Evolutionary conservation across 2,797 vertebrate genomes (phyloP).

Genomic region (Chiroxiphia lanceolata): DNA sequence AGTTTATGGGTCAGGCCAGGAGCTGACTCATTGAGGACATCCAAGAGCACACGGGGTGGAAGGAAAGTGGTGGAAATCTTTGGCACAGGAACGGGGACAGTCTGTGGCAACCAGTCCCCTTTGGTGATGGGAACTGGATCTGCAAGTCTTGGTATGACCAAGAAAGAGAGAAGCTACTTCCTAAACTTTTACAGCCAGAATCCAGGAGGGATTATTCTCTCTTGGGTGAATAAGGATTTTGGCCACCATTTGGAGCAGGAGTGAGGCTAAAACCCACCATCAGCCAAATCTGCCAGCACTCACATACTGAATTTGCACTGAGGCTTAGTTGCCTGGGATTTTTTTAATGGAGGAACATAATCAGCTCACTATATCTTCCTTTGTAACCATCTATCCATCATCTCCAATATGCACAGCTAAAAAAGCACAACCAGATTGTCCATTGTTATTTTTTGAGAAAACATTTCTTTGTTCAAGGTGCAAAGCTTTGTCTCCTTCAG

Average conservation of each 20-base stretch:
- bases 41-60: neutral
- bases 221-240: neutral
- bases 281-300: slow-evolving; percentile 30
- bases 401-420: slow-evolving; percentile 47
- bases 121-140: neutral
- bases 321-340: slow-evolving; percentile 13
- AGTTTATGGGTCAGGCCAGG: neutral
- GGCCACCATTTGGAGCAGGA: neutral
- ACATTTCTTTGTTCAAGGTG: slow-evolving; percentile 58
- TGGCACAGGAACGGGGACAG: neutral
- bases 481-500: slow-evolving; percentile 64
- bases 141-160: neutral
- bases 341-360: slow-evolving; percentile 40
- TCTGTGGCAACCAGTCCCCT: neutral
- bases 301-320: slow-evolving; percentile 20
- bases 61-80: neutral
- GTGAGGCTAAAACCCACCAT: neutral
- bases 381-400: slow-evolving; percentile 59
- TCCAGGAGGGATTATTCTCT: neutral
- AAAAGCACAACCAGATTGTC: slow-evolving; percentile 55
- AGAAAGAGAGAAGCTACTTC: neutral
- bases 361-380: slow-evolving; percentile 42
- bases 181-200: neutral
- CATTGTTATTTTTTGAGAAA: slow-evolving; percentile 64
- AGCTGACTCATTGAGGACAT: neutral